phyloP scores from a whole-genome alignment of 1,140 invertebrate genomes.

The Cydia pomonella region DNA sequence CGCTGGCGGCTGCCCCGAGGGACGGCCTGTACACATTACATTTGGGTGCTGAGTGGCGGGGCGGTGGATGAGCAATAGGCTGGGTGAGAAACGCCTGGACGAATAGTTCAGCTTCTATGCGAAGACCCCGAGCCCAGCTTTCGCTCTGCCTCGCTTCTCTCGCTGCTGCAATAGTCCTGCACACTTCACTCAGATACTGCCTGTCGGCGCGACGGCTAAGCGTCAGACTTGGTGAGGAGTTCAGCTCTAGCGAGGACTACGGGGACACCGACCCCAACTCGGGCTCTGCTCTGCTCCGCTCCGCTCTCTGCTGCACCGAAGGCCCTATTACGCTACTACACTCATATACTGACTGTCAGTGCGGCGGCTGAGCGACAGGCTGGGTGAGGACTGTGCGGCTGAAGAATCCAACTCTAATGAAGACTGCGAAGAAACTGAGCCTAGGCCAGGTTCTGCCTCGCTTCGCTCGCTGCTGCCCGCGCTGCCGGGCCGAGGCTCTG shows the following conservation, averaged over 20 bases:
- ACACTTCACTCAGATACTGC: neutral
- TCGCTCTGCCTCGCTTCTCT: too few relatives aligned
- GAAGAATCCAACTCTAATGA: slow-evolving; percentile 66
- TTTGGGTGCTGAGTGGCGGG: too few relatives aligned
- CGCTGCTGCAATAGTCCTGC: too few relatives aligned
- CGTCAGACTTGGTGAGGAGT: slow-evolving; percentile 40
- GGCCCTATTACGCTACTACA: too few relatives aligned
- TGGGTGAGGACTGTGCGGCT: slow-evolving; percentile 40
- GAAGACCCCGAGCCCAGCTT: too few relatives aligned
- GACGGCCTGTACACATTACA: too few relatives aligned
- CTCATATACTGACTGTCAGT: slow-evolving; percentile 37
- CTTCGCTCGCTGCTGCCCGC: slow-evolving; percentile 35
- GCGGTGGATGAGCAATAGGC: too few relatives aligned
- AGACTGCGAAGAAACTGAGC: slow-evolving; percentile 50
- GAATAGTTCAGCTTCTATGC: too few relatives aligned
- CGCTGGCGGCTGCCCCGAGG: slow-evolving; percentile 17
- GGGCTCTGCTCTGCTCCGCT: slow-evolving; percentile 29
- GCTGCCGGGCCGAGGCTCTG: slow-evolving; percentile 32
- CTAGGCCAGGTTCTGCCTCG: slow-evolving; percentile 33
- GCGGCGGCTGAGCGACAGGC: slow-evolving; percentile 41
- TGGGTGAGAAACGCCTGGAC: too few relatives aligned
- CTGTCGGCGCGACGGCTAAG: slow-evolving; percentile 41
- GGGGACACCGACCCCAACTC: slow-evolving; percentile 42
- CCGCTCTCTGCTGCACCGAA: slow-evolving; percentile 36
- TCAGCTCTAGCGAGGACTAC: slow-evolving; percentile 62